These are phyloP conservation scores for Archivesica marissinica DNA, from an alignment of 1,140 invertebrate genomes.

Conservation along the genomic window DNA sequence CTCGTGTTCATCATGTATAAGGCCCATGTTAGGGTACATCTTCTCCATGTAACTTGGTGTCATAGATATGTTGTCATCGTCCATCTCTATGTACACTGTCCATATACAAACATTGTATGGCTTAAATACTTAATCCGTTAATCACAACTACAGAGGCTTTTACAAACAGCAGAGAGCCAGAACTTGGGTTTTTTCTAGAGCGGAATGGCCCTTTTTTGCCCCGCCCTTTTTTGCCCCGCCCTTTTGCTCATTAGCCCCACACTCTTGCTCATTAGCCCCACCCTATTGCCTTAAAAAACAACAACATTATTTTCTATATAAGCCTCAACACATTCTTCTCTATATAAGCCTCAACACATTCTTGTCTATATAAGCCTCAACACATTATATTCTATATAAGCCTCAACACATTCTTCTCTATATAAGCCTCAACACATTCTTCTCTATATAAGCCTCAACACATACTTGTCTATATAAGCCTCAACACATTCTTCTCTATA, in stretches of 20 bases:
- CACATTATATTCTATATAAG: too few relatives aligned
- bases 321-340: too few relatives aligned
- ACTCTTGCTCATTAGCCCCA: background rate
- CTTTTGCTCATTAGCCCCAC: too few relatives aligned
- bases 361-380: too few relatives aligned
- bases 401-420: too few relatives aligned
- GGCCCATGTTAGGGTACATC: conserved; percentile 48
- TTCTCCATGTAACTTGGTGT: conserved; percentile 41
- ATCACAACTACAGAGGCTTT: background rate
- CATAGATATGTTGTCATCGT: conserved; percentile 28
- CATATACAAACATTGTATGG: background rate
- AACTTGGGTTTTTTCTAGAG: background rate
- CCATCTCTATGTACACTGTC: conserved; percentile 48
- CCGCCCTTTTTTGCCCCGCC: background rate
- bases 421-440: too few relatives aligned
- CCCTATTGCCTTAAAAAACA: too few relatives aligned
- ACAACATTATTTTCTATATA: too few relatives aligned
- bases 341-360: too few relatives aligned
- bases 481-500: too few relatives aligned
- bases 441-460: too few relatives aligned
- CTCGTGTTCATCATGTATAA: conserved; percentile 47
- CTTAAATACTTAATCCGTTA: background rate
- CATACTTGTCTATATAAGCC: too few relatives aligned
- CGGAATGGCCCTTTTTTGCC: background rate
- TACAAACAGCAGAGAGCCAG: background rate